Base-by-base conservation (phyloP, 2,797 vertebrate species). In the Tinamus major region DNA sequence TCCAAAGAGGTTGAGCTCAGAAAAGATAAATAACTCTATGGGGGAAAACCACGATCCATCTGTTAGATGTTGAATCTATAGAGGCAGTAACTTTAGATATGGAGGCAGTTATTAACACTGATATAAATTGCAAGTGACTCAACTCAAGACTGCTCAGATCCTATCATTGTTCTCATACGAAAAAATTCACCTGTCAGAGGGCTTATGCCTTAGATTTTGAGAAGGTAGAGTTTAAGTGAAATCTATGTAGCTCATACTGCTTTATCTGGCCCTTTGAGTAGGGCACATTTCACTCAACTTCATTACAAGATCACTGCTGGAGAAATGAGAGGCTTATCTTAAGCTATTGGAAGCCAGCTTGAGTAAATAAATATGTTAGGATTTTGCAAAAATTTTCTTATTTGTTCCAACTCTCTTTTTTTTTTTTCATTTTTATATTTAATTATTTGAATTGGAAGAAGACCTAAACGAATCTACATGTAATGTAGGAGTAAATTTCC, bases 1-100 rank as follows among this genome's bases (percentile, higher is more conserved):
- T 94, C 91, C 53, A 49, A 67, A 81, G 55, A 86, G 19, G 63
- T 48, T 63, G 55, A 74, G 42, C 67, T 92, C 74, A 77, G 59
- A 24, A 81, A 79, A 94, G 59, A 31, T 81, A 84, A 88, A 83
- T 90, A 84, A 92, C 83, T 94, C 81, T 81, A 81, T 27, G 29
- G 23, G 19, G 19, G 18, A 24, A 12, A 15, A 74, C 9, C 2
- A 37, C 17, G 69, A 61, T 76, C 39, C 23, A 59, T 89, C 72
- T 88, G 77, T 79, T 92, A 58, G 18, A 10, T 77, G 7, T 29
- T 39, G 10, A 29, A 68, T 64, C 53, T 68, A 13, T 35, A 74
- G 48, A 46, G 56, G 31, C 26, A 31, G n/a, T 64, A 71, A 46
- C 46, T 91, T 85, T 44, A 72, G 55, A 37, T 56, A 37, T 8